These are phyloP conservation scores for Rhombomys opimus DNA, from an alignment of 2,113 vertebrate species.

Conservation along the genomic window DNA sequence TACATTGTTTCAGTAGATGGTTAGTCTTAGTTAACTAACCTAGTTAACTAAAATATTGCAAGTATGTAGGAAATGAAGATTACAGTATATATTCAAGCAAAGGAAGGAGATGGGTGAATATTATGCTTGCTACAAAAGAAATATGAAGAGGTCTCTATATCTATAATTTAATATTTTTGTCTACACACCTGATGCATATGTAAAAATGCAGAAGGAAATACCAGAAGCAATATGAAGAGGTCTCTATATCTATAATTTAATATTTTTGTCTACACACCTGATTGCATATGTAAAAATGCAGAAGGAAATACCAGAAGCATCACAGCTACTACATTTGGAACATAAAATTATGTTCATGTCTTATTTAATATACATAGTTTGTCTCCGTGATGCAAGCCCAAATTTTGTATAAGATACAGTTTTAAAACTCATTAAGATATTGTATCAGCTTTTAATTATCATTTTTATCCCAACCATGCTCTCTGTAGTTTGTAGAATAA, in stretches of 20 bases:
- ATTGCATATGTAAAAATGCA: not conserved
- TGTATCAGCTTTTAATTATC: not conserved
- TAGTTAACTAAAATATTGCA: not conserved
- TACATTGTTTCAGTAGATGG: not conserved
- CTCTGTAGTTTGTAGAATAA: not conserved
- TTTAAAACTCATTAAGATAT: not conserved
- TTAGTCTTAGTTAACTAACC: not conserved
- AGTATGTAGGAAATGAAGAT: not conserved
- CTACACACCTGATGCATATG: not conserved
- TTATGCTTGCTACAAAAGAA: not conserved
- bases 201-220: not conserved
- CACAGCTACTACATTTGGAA: not conserved
- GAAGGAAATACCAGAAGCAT: not conserved
- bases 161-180: not conserved
- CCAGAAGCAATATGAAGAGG: not conserved
- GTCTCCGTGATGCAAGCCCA: not conserved
- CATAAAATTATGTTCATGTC: not conserved
- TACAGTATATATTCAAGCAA: not conserved
- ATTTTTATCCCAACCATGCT: not conserved
- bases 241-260: not conserved
- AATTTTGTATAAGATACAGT: not conserved
- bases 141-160: not conserved
- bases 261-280: not conserved
- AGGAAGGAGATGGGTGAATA: no score
- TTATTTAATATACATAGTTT: constrained; percentile 15